Percentiles rank a stretch among this genome's conserved stretches.
Conservation (phyloP, 1,140 invertebrate genomes). For the Rhynchophorus ferrugineus region DNA sequence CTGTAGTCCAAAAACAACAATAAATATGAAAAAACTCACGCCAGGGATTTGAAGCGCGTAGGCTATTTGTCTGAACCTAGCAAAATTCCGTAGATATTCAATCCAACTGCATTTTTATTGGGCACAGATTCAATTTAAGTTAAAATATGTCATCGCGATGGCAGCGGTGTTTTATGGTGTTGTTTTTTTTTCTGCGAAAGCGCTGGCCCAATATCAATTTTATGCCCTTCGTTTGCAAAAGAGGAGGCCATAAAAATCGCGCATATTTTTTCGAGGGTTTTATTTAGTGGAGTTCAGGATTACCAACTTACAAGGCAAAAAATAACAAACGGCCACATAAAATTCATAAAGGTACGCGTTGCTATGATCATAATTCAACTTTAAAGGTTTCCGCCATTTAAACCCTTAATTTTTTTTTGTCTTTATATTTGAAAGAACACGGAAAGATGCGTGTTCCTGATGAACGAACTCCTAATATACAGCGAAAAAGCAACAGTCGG, state of each 20-base stretch:
- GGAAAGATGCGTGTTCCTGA: no score
- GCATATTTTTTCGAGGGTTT: slow-evolving; percentile 12
- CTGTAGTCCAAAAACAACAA: no score
- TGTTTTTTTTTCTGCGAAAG: slow-evolving; percentile 9
- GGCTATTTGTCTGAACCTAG: no score
- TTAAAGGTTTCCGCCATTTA: not conserved
- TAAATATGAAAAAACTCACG: no score
- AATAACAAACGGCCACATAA: slow-evolving; percentile 13
- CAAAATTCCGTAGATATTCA: no score
- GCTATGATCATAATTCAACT: not conserved
- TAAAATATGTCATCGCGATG: slow-evolving; percentile 12
- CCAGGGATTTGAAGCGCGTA: no score
- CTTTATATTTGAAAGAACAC: no score
- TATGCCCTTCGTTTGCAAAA: slow-evolving; percentile 13
- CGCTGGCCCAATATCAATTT: slow-evolving; percentile 14
- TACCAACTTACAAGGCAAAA: slow-evolving; percentile 11
- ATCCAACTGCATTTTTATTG: slow-evolving; percentile 14
- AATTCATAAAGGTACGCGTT: slow-evolving; percentile 6
- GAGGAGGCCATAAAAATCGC: slow-evolving; percentile 11
- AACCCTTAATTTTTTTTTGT: no score
- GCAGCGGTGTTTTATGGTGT: slow-evolving; percentile 7
- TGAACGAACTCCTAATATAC: no score
- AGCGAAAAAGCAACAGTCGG: no score
- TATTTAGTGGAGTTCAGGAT: slow-evolving; percentile 12
- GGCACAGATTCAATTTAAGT: slow-evolving; percentile 10